Percentiles rank a stretch among this genome's conserved stretches.
These are phyloP conservation scores for Polyploca ridens DNA, from an alignment of 2,888 invertebrate species.

Conservation along the genomic window DNA sequence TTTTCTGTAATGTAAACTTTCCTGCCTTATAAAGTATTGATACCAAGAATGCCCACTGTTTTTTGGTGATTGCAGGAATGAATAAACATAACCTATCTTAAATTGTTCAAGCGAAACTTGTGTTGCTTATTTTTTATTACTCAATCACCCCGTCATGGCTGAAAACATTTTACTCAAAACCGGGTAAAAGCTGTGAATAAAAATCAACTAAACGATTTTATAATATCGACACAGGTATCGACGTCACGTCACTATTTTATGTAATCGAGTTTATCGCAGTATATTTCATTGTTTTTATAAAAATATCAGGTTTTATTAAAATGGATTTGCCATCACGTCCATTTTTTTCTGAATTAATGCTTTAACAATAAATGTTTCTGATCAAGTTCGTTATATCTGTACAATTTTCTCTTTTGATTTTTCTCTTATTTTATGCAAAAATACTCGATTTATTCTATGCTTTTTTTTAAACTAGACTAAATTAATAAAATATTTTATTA, in stretches of 20 bases:
- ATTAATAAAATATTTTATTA: neutral
- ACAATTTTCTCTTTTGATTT: neutral
- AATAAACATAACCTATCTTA: too few species aligned
- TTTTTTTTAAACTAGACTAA: neutral
- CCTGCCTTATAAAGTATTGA: too few species aligned
- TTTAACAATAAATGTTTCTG: slow-evolving; percentile 6
- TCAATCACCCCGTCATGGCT: too few species aligned
- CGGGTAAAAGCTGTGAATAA: too few species aligned
- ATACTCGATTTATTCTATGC: neutral
- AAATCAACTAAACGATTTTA: neutral
- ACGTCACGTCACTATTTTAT: slow-evolving; percentile 5
- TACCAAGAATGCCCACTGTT: too few species aligned
- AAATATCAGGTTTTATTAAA: slow-evolving; percentile 5
- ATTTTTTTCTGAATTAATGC: neutral
- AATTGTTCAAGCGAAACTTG: too few species aligned
- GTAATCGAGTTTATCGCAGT: neutral
- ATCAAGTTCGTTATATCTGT: neutral
- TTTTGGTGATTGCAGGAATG: too few species aligned
- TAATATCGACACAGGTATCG: neutral
- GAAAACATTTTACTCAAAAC: too few species aligned
- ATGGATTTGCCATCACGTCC: neutral
- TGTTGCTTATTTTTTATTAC: too few species aligned
- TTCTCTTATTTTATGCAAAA: neutral
- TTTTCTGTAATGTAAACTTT: too few species aligned
- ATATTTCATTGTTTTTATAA: neutral